Base-by-base conservation (phyloP, 1,140 invertebrate genomes). In the Wasmannia auropunctata region DNA sequence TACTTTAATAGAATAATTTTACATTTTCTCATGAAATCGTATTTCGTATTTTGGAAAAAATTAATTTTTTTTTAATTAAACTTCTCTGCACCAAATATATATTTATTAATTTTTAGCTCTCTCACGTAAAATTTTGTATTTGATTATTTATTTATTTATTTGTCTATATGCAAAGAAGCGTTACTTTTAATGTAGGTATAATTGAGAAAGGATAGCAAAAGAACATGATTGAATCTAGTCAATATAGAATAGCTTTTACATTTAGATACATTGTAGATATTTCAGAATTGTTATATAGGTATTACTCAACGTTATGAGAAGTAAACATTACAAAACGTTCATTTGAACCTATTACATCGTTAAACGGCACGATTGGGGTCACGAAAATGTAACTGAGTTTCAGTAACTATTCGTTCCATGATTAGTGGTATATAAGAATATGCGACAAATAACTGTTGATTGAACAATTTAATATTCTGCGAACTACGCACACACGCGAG, bases 281-380 rank as follows among this genome's bases (percentile, higher is more conserved):
- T 87, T 22, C 63, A 90, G 22, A 87, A 80, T 90, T 90, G 86
- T 91, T 91, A 81, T 28, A 81, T 86, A 91, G 79, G 60, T 90
- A 88, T 63, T 90, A 87, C 70, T 84, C 34, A 76, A 63, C 72
- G 83, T 81, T 90, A 88, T 80, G 62, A 79, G 62, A 79, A 75
- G 72, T 74, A 86, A 89, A 75, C 31, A 87, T 65, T 37, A 22
- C 43, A 31, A 79, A 63, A 49, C 58, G 31, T 86, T 88, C 58
- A 88, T 88, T 67, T 51, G 58, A 88, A 77, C 22, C 11, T 49
- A 72, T 58, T 76, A 51, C 51, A 40, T 60, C 69, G 60, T 89
- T 88, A 54, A 89, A 81, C 49, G 49, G 22, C 72, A 54, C 4
- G 31, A 86, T 87, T 89, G 72, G 54, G 63, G 46, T 83, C 56